Evolutionary conservation across 2,113 vertebrate species (phyloP).

Genomic region (Pelvicachromis taeniatus): DNA sequence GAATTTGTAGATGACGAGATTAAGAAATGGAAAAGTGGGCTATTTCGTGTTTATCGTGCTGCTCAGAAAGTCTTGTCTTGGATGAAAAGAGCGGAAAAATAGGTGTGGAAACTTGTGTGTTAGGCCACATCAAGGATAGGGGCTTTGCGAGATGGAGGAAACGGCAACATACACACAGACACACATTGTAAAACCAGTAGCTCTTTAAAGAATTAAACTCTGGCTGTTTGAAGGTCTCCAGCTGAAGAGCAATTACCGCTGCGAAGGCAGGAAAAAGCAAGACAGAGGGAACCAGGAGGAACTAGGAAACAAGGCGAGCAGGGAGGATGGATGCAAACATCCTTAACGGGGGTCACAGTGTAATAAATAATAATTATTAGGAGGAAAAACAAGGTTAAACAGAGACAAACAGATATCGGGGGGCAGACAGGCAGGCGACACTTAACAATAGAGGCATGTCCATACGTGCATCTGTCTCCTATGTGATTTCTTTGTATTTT

Average conservation of each 20-base stretch:
- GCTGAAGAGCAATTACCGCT: conserved; percentile 44
- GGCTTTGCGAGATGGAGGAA: neutral
- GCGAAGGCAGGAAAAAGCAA: conserved; percentile 13
- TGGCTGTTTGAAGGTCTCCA: conserved; percentile 58
- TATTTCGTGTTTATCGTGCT: neutral
- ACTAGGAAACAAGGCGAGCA: neutral
- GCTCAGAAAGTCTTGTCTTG: neutral
- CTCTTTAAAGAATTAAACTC: conserved; percentile 48
- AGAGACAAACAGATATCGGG: neutral
- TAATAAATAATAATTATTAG: neutral
- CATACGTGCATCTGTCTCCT: neutral
- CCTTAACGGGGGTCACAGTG: neutral
- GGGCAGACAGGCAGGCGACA: conserved; percentile 48
- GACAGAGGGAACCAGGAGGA: neutral
- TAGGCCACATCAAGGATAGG: neutral
- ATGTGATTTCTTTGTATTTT: conserved; percentile 45
- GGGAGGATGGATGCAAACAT: neutral
- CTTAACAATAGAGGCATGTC: conserved; percentile 22
- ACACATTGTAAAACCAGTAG: conserved; percentile 47
- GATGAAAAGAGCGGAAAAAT: conserved; percentile 7
- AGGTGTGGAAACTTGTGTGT: conserved; percentile 25
- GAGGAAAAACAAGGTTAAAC: conserved; percentile 32
- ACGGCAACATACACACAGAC: neutral
- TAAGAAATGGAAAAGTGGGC: neutral
- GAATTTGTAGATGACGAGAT: neutral